These are phyloP conservation scores for Hybognathus amarus DNA, from an alignment of 2,797 vertebrate species.

Conservation along the genomic window DNA sequence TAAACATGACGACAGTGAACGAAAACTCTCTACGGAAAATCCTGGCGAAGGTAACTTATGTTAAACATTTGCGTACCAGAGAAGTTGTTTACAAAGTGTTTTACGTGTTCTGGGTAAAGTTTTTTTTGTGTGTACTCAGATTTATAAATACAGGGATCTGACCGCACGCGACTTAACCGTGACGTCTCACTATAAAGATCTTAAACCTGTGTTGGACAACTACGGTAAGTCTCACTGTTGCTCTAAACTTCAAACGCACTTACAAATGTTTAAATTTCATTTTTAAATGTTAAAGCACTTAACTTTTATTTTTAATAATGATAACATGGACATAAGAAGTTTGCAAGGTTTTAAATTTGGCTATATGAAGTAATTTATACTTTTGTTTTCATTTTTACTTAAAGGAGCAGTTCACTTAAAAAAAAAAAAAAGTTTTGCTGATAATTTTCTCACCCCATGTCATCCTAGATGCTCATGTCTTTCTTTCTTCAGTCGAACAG, in stretches of 20 bases:
- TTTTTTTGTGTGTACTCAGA: slow-evolving; percentile 61
- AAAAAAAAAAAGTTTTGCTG: too few relatives aligned
- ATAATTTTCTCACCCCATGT: too few relatives aligned
- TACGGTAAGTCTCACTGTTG: slow-evolving; percentile 80
- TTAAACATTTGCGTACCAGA: not conserved
- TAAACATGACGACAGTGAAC: slow-evolving; percentile 36
- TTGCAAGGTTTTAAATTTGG: not conserved
- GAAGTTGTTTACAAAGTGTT: not conserved
- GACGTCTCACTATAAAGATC: slow-evolving; percentile 92
- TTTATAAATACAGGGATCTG: slow-evolving; percentile 96
- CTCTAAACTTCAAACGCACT: not conserved
- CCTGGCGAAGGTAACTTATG: slow-evolving; percentile 47
- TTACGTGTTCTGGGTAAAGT: not conserved
- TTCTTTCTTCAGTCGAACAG: too few relatives aligned
- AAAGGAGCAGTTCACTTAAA: too few relatives aligned
- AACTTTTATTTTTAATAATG: not conserved
- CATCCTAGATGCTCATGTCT: too few relatives aligned
- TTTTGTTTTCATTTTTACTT: not conserved
- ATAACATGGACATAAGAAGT: not conserved
- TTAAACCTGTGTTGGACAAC: slow-evolving; percentile 92
- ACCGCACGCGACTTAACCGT: slow-evolving; percentile 92
- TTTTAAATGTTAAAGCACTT: not conserved
- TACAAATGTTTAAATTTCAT: not conserved
- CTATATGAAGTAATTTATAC: not conserved
- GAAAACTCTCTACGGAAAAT: slow-evolving; percentile 46